A percentile compares a stretch with the other conserved stretches of the same genome.
Conservation (phyloP, 2,888 invertebrate species). For the Achlya flavicornis region DNA sequence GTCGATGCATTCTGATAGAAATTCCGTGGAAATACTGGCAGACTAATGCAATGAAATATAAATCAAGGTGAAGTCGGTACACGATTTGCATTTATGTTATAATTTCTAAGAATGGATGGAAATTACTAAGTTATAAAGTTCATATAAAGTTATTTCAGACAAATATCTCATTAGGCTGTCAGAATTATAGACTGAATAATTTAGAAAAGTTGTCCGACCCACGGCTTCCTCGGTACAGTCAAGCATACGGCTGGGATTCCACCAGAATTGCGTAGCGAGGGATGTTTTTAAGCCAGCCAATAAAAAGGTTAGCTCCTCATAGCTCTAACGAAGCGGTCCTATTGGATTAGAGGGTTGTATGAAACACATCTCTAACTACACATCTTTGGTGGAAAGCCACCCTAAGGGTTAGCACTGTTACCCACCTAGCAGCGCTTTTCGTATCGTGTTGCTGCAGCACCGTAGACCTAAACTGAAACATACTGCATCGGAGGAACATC, state of each 20-base stretch:
- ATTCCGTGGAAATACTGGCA: neutral
- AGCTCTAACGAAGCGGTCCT: too few species aligned
- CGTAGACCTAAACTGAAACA: too few species aligned
- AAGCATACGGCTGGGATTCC: neutral
- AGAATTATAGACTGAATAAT: neutral
- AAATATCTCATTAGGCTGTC: neutral
- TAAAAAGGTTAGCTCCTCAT: too few species aligned
- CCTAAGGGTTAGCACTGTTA: too few species aligned
- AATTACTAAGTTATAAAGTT: neutral
- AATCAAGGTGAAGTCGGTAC: neutral
- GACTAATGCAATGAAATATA: neutral
- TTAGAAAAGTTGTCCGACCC: neutral
- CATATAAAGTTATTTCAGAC: neutral
- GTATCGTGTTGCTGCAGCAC: too few species aligned
- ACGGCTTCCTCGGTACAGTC: neutral
- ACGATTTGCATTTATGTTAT: neutral
- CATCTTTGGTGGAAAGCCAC: too few species aligned
- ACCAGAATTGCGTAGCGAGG: too few species aligned
- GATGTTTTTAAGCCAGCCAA: too few species aligned
- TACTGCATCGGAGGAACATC: too few species aligned
- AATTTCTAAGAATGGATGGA: neutral
- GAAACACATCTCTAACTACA: too few species aligned
- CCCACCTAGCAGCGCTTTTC: too few species aligned
- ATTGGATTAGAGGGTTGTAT: too few species aligned
- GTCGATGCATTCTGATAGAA: neutral